These are phyloP conservation scores for Oppia nitens DNA, from an alignment of 1,140 invertebrate species.

Conservation along the genomic window DNA sequence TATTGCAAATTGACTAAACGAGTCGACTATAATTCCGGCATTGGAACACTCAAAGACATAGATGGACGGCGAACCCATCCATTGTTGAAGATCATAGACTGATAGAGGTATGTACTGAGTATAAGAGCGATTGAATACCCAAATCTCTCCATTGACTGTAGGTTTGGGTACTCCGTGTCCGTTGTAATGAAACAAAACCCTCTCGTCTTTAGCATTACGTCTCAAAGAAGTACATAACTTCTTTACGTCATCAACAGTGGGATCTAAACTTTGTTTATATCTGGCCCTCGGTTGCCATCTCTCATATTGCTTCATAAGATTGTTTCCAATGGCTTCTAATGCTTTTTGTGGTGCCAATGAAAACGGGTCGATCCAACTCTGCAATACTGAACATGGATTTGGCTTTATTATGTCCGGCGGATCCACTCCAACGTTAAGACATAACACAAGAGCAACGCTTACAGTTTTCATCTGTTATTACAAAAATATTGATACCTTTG, in stretches of 20 bases:
- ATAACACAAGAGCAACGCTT: conserved; percentile 93
- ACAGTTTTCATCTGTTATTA: conserved; percentile 82
- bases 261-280: conserved; percentile 90
- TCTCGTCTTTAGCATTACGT: conserved; percentile 95
- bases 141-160: conserved; percentile 95
- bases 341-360: conserved; percentile 80
- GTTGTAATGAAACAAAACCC: conserved; percentile 98
- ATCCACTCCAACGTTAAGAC: conserved; percentile 96
- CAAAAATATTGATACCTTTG: too few relatives aligned
- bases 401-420: conserved; percentile 96
- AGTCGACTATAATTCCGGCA: conserved; percentile 86
- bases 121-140: conserved; percentile 97
- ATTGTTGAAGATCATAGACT: conserved; percentile 91
- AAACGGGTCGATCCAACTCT: conserved; percentile 82
- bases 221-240: conserved; percentile 85
- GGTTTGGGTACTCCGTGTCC: conserved; percentile 98
- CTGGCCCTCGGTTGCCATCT: conserved; percentile 89
- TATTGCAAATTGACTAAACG: conserved; percentile 75
- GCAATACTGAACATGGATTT: conserved; percentile 79
- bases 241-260: conserved; percentile 93
- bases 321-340: conserved; percentile 73
- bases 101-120: conserved; percentile 98
- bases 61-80: conserved; percentile 97
- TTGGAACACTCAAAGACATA: conserved; percentile 99
- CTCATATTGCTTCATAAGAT: conserved; percentile 89